Conservation (phyloP, 2,113 vertebrate genomes). For the Oryzias javanicus region DNA sequence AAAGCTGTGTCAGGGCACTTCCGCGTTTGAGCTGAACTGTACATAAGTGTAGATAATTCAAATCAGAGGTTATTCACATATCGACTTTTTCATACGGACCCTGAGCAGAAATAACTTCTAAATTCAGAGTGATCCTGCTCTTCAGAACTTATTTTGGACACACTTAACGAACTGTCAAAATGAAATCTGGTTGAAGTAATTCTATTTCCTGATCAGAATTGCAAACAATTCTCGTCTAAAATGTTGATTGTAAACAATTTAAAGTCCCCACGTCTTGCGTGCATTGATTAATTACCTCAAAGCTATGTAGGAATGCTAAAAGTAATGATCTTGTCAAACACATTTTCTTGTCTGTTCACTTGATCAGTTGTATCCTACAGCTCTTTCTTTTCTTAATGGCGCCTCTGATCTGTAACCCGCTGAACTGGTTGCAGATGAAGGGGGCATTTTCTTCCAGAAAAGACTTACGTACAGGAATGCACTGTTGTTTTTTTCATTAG, state of each 20-base stretch:
- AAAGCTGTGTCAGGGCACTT: constrained; percentile 43
- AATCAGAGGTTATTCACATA: constrained; percentile 2
- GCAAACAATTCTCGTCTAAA: not conserved
- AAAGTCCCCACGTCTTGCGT: too few relatives aligned
- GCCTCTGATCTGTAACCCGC: too few relatives aligned
- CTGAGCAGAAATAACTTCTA: constrained; percentile 40
- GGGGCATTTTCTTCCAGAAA: too few relatives aligned
- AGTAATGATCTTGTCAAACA: too few relatives aligned
- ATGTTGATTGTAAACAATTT: not conserved
- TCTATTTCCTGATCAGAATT: not conserved
- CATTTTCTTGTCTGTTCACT: too few relatives aligned
- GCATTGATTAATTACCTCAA: too few relatives aligned
- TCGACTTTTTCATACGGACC: constrained; percentile 21
- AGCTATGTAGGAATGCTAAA: too few relatives aligned
- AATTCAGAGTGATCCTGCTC: constrained; percentile 42
- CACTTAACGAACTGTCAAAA: not conserved
- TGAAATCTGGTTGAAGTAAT: constrained; percentile 16
- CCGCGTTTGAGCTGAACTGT: constrained; percentile 32
- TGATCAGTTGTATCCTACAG: too few relatives aligned
- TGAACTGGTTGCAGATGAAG: too few relatives aligned
- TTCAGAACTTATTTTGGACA: constrained; percentile 1
- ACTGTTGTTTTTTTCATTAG: too few relatives aligned
- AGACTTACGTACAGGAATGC: too few relatives aligned
- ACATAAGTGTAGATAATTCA: constrained; percentile 10
- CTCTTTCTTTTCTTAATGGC: too few relatives aligned